Evolutionary conservation across 2,797 vertebrate species (phyloP).

Genomic region (Eurystomus glaucurus): DNA sequence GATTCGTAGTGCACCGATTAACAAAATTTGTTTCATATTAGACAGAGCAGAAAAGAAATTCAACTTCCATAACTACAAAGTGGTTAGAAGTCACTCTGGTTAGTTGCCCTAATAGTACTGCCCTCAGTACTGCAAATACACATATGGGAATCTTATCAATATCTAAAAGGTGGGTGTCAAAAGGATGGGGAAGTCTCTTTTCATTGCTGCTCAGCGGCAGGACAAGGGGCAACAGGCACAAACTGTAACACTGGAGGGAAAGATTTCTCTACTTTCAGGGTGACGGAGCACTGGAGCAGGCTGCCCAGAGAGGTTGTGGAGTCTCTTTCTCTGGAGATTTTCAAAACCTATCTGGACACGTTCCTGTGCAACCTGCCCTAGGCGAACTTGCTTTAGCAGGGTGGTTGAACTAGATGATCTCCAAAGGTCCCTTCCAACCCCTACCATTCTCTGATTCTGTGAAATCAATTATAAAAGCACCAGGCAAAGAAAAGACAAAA

Average conservation of each 20-base stretch:
- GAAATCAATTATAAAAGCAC: neutral
- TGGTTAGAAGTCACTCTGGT: neutral
- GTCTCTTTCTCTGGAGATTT: neutral
- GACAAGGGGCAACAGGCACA: neutral
- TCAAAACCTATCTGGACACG: neutral
- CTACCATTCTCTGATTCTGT: neutral
- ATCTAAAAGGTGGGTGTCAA: neutral
- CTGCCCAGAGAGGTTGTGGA: neutral
- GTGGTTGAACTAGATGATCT: too few relatives aligned
- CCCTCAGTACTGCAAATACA: neutral
- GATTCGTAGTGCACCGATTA: neutral
- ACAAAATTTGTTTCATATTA: neutral
- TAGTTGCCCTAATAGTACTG: neutral
- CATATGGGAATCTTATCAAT: neutral
- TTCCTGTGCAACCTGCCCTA: neutral
- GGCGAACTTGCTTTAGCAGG: neutral
- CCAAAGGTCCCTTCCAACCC: too few relatives aligned
- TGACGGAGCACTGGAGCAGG: neutral
- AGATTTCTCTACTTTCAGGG: neutral
- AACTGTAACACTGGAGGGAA: neutral
- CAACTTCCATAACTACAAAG: neutral
- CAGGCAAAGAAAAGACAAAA: neutral
- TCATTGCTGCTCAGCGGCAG: neutral
- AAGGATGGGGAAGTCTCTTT: neutral
- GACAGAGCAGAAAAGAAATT: neutral